phyloP scores from a whole-genome alignment of 2,888 invertebrate species.

The Drosophila macrospina region DNA sequence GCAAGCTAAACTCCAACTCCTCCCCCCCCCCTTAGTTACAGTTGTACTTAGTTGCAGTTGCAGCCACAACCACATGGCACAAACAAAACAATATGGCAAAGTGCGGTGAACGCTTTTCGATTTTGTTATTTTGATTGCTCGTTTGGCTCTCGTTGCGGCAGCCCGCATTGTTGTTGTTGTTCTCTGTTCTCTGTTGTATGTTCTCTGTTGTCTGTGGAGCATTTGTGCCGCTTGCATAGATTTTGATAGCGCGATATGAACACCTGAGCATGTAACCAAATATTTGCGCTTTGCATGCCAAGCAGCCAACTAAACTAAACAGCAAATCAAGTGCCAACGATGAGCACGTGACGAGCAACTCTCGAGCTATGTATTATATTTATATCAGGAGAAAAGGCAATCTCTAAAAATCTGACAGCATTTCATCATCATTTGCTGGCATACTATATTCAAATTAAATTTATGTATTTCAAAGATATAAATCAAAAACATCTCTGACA shows the following conservation, averaged over 20 bases:
- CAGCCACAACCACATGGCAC: slow-evolving; percentile 51
- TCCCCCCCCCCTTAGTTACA: slow-evolving; percentile 2
- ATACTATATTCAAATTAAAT: too few species aligned
- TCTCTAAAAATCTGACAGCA: background rate
- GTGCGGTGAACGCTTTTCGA: slow-evolving; percentile 62
- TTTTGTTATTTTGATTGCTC: slow-evolving; percentile 73
- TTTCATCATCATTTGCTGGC: too few species aligned
- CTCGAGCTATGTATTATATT: background rate
- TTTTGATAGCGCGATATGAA: slow-evolving; percentile 55
- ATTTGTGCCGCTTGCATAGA: slow-evolving; percentile 45
- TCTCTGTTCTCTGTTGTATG: slow-evolving; percentile 3
- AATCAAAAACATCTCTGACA: too few species aligned
- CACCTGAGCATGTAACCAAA: slow-evolving; percentile 67
- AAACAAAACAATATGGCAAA: slow-evolving; percentile 60
- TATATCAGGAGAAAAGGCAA: background rate
- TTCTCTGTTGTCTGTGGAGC: slow-evolving; percentile 22
- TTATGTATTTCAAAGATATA: too few species aligned
- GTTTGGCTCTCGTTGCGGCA: slow-evolving; percentile 43
- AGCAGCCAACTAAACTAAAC: slow-evolving; percentile 35
- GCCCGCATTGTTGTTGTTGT: slow-evolving; percentile 49
- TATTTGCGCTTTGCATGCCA: slow-evolving; percentile 55
- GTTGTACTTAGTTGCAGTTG: slow-evolving; percentile 19
- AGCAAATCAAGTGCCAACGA: slow-evolving; percentile 31
- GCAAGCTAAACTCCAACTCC: too few species aligned
- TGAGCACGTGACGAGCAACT: slow-evolving; percentile 4